Percentiles rank a stretch among this genome's conserved stretches.
Evolutionary conservation across 2,113 vertebrate species (phyloP).

Genomic region (Eclectus roratus): DNA sequence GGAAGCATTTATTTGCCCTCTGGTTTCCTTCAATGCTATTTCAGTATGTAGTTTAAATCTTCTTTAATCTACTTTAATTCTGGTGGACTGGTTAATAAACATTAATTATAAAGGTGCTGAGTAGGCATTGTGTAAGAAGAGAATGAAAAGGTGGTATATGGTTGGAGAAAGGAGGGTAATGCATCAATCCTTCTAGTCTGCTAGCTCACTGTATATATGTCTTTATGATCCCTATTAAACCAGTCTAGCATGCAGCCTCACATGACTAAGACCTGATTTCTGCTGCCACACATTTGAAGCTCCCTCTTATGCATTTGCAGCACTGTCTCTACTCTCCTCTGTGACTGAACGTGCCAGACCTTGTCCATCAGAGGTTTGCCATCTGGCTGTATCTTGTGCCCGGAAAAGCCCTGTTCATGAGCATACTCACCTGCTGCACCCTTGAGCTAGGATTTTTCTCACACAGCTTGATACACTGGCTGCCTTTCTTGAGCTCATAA

Average conservation of each 20-base stretch:
- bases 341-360: neutral
- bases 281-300: neutral
- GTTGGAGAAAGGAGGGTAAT: neutral
- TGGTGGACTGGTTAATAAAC: constrained; percentile 19
- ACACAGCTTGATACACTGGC: neutral
- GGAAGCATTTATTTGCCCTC: constrained; percentile 6
- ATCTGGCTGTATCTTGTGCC: fast-evolving
- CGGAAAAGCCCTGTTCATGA: neutral
- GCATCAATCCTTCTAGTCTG: neutral
- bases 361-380: neutral
- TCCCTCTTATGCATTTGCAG: neutral
- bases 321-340: neutral
- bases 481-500: neutral
- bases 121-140: neutral
- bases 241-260: neutral
- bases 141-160: neutral
- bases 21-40: constrained; percentile 1
- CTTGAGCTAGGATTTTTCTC: neutral
- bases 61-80: constrained; percentile 34
- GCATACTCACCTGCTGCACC: neutral
- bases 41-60: constrained; percentile 9
- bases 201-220: neutral
- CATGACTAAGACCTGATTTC: neutral
- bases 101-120: constrained; percentile 54
- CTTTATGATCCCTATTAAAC: neutral